Base-by-base conservation (phyloP, 2,113 vertebrate genomes). In the Salminus brasiliensis region DNA sequence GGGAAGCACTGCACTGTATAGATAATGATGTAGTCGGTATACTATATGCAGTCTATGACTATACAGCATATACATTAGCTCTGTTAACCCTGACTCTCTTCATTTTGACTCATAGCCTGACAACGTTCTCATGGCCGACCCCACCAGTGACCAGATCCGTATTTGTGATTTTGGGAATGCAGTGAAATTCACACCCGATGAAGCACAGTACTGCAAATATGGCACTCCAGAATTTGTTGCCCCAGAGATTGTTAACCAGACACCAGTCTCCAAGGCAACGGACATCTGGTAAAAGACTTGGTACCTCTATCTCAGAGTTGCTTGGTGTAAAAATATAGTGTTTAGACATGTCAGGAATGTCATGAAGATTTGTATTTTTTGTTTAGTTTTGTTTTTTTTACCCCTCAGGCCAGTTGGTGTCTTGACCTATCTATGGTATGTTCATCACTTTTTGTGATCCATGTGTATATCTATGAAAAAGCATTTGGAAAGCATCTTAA, bases 161-260 rank as follows among this genome's bases (percentile, higher is more conserved):
- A 92, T 99, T 87, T 98, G 97, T 52, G 98, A 99, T 84, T 98
- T 99, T 0, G 98, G 97, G 71, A 99, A 98, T 0, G 95, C 97
- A 0, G 89, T 97, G 77, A 92, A 91, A 65, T 59, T 98, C 84
- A 96, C 85, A 0, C 92, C 93, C 0, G 94, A 93, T 10, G 97
- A 97, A 63, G 91, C 93, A 0, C 97, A 98, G 80, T 99, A 97
- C 88, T 97, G 96, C 92, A 96, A 95, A 73, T 98, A 96, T 0
- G 97, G 98, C 82, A 98, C 97, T 0, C 98, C 97, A 0, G 98
- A 99, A 91, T 99, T 98, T 0, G 95, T 98, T 62, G 93, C 97
- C 0, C 97, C 98, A 0, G 98, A 99, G 92, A 97, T 99, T 21
- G 95, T 98, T 78, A 96, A 96, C 90, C 97, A 99, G 92, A 95